phyloP scores from a whole-genome alignment of 2,797 vertebrate genomes.

The Ceryle rudis region DNA sequence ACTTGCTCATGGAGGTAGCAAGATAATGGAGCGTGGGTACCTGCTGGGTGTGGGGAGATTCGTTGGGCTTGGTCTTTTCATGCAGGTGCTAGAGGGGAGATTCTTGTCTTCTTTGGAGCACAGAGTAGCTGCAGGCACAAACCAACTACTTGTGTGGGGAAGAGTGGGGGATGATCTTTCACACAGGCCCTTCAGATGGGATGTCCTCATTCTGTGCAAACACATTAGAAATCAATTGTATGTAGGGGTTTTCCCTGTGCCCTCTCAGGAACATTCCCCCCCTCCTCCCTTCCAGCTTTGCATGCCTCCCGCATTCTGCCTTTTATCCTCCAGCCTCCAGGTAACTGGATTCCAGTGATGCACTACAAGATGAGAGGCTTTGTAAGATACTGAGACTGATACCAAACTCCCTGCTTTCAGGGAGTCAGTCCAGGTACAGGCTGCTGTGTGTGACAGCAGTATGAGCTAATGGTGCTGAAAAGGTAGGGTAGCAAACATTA shows the following conservation, averaged over 20 bases:
- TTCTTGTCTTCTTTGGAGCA: slow-evolving; percentile 44
- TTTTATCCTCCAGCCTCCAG: slow-evolving; percentile 3
- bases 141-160: slow-evolving; percentile 42
- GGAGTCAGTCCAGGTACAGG: background rate
- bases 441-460: background rate
- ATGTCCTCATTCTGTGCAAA: background rate
- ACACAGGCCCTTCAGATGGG: slow-evolving; percentile 19
- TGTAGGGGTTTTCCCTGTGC: slow-evolving; percentile 32
- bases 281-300: background rate
- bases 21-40: slow-evolving; percentile 17
- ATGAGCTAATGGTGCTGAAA: background rate
- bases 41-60: background rate
- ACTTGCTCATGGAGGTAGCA: background rate
- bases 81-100: slow-evolving; percentile 29
- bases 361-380: background rate
- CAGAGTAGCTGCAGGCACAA: slow-evolving; percentile 54
- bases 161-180: slow-evolving; percentile 48
- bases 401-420: background rate
- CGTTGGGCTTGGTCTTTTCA: background rate
- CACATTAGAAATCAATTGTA: background rate
- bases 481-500: background rate
- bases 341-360: background rate
- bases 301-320: background rate
- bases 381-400: background rate
- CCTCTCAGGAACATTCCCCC: background rate